Conservation (phyloP, 2,113 vertebrate genomes). For the Aegotheles bennettii region DNA sequence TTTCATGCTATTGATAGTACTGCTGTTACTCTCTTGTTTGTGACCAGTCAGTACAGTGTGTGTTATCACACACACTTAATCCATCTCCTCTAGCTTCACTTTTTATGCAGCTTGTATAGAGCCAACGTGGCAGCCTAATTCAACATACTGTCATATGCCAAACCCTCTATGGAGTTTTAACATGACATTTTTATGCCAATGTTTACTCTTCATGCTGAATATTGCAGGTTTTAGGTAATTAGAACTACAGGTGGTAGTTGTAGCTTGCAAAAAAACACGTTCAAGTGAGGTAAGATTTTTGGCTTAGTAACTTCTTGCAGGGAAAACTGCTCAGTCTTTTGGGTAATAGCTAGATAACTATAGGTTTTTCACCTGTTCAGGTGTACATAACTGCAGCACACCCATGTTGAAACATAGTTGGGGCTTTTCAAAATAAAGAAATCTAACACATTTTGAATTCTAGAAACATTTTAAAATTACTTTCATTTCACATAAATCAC, state of each 20-base stretch:
- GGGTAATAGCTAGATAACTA: neutral
- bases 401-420: neutral
- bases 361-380: neutral
- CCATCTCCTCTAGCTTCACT: neutral
- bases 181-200: rapidly evolving
- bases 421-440: neutral
- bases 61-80: no score
- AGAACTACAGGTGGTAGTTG: neutral
- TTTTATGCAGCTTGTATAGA: neutral
- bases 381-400: neutral
- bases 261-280: neutral
- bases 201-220: neutral
- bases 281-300: neutral
- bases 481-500: neutral
- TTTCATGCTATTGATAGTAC: neutral
- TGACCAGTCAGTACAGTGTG: neutral
- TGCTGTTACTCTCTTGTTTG: neutral
- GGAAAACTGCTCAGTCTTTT: neutral
- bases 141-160: neutral
- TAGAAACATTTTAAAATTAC: neutral
- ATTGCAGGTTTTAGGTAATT: neutral
- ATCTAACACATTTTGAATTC: neutral
- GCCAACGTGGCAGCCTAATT: neutral
- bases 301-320: neutral
- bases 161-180: neutral